phyloP scores from a whole-genome alignment of 2,888 invertebrate species.

The Lucinisca nassula region DNA sequence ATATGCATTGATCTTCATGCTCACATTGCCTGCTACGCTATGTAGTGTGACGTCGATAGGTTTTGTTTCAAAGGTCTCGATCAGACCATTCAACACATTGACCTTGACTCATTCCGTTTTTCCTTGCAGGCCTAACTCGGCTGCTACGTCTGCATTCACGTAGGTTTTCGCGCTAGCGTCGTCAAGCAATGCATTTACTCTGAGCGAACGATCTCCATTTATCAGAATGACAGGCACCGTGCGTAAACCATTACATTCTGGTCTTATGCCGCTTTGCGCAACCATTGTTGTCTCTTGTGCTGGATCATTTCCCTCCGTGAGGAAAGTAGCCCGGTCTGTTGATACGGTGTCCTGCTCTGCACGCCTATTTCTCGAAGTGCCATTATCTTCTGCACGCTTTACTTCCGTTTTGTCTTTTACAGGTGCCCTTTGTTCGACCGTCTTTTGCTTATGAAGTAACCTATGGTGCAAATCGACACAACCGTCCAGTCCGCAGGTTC shows the following conservation, averaged over 20 bases:
- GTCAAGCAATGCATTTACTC: neutral
- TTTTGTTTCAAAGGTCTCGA: too few relatives aligned
- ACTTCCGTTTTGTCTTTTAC: neutral
- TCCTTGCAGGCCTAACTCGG: too few relatives aligned
- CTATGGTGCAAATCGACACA: too few relatives aligned
- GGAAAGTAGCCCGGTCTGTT: neutral
- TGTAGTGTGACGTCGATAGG: too few relatives aligned
- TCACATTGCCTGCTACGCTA: too few relatives aligned
- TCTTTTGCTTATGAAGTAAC: conserved; percentile 24
- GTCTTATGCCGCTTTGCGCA: neutral
- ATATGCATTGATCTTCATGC: too few relatives aligned
- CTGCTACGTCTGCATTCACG: too few relatives aligned
- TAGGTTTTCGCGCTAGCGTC: neutral
- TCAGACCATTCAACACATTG: too few relatives aligned
- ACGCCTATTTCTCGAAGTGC: neutral
- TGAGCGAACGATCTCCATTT: neutral
- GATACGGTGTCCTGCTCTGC: neutral
- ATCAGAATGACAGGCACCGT: neutral
- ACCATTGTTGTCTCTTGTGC: neutral
- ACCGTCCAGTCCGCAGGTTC: conserved; percentile 24
- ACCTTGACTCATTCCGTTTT: too few relatives aligned
- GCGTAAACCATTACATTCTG: neutral
- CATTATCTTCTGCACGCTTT: neutral
- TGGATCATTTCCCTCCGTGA: neutral
- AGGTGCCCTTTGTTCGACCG: neutral